Conservation (phyloP, 2,113 vertebrate genomes). For the Clupea harengus region DNA sequence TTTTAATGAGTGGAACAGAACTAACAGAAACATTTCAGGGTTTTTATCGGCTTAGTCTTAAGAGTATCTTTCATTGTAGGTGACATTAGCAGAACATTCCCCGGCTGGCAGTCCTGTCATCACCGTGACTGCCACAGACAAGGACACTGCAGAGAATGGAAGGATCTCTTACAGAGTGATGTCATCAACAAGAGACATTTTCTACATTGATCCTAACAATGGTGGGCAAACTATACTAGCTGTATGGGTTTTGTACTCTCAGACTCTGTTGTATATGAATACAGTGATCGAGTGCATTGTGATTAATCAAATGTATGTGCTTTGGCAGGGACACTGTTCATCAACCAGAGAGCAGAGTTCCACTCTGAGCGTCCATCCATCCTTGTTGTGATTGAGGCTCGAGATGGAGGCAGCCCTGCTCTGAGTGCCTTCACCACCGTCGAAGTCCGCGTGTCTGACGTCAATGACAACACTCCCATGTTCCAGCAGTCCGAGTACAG, state of each 20-base stretch:
- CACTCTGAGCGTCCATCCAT: conserved; percentile 75
- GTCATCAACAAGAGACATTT: conserved; percentile 72
- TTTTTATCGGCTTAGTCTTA: neutral
- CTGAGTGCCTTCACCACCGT: conserved; percentile 81
- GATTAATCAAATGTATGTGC: neutral
- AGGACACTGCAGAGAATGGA: conserved; percentile 86
- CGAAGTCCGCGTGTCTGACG: conserved; percentile 86
- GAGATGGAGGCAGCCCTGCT: conserved; percentile 78
- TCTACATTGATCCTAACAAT: conserved; percentile 85
- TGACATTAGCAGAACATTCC: conserved; percentile 81
- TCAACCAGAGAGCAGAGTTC: conserved; percentile 73
- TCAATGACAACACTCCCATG: conserved; percentile 88
- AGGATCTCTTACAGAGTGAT: conserved; percentile 83
- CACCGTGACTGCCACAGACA: conserved; percentile 87
- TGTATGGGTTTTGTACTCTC: neutral
- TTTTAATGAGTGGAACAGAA: neutral
- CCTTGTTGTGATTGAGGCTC: conserved; percentile 86
- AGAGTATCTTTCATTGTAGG: conserved; percentile 64
- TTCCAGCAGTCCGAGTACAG: conserved; percentile 83
- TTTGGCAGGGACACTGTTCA: conserved; percentile 85
- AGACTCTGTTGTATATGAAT: neutral
- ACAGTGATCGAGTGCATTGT: conserved; percentile 4
- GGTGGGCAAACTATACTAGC: conserved; percentile 63
- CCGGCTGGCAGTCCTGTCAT: conserved; percentile 82
- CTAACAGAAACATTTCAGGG: neutral